These are phyloP conservation scores for Nettapus auritus DNA, from an alignment of 2,113 vertebrate genomes.

Conservation along the genomic window DNA sequence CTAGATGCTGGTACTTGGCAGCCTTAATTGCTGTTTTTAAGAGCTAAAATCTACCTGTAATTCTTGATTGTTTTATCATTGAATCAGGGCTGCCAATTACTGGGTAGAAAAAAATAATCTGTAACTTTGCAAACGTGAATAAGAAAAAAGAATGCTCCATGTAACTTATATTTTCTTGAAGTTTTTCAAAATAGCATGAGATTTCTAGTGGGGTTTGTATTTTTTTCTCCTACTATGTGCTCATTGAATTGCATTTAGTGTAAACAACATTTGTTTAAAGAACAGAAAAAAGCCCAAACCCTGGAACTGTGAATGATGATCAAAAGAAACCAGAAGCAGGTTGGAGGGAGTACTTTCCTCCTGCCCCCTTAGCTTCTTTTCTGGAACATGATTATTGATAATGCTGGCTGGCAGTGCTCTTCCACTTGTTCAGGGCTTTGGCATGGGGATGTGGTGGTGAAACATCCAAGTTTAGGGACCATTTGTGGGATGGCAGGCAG, in stretches of 20 bases:
- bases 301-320: background rate
- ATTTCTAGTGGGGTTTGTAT: background rate
- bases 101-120: rapidly evolving
- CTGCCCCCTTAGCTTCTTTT: background rate
- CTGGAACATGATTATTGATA: background rate
- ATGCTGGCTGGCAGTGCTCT: background rate
- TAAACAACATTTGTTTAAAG: background rate
- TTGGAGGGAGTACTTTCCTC: background rate
- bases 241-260: background rate
- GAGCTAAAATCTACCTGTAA: background rate
- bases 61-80: background rate
- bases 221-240: background rate
- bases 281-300: background rate
- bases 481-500: no score
- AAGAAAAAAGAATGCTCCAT: background rate
- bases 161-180: background rate
- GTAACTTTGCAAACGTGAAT: background rate
- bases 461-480: background rate
- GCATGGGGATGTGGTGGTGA: background rate
- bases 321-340: background rate
- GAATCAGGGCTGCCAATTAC: background rate
- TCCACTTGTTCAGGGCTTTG: background rate
- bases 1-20: background rate
- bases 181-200: background rate
- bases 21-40: background rate